Evolutionary conservation across 2,113 vertebrate genomes (phyloP).

Genomic region (Chaetodon trifascialis): DNA sequence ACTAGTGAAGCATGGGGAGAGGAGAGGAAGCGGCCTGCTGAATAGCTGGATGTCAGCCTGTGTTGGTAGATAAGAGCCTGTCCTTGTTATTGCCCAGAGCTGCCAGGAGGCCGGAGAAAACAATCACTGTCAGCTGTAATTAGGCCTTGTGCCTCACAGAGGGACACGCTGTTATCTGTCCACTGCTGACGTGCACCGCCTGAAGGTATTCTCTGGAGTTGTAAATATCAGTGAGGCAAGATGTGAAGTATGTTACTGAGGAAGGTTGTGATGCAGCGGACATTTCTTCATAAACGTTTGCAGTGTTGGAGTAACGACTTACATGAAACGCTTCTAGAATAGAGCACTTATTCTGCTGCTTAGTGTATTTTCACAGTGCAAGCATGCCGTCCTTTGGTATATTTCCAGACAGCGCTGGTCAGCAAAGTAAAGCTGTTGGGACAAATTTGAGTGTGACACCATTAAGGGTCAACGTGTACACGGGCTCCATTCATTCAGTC

Average conservation of each 20-base stretch:
- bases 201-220: conserved; percentile 7
- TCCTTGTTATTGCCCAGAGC: conserved; percentile 55
- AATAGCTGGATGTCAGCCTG: conserved; percentile 41
- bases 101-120: conserved; percentile 48
- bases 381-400: no score
- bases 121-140: conserved; percentile 52
- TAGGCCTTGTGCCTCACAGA: conserved; percentile 26
- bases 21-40: conserved; percentile 7
- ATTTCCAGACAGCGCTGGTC: no score
- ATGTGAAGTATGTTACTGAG: background rate
- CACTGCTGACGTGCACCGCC: conserved; percentile 25
- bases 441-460: no score
- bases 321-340: no score
- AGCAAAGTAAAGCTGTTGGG: no score
- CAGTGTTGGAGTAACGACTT: no score
- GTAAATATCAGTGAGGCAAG: conserved; percentile 33
- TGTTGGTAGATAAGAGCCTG: conserved; percentile 59
- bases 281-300: background rate
- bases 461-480: no score
- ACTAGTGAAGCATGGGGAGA: background rate
- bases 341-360: no score
- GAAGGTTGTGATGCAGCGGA: background rate
- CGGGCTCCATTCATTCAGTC: no score
- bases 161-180: conserved; percentile 49
- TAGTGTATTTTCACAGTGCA: no score